Evolutionary conservation across 2,113 vertebrate species (phyloP).

Genomic region (human (Homo sapiens)): GRCh38 chr14:89080001-89080500

Average conservation of each 20-base stretch:
- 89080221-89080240: neutral
- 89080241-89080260: neutral
- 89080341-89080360: neutral
- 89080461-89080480: neutral
- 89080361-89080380: neutral
- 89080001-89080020: neutral
- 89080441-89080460: neutral
- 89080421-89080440: neutral
- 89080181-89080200: neutral
- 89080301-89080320: neutral
- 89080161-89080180: neutral
- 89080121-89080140: neutral
- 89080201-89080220: neutral
- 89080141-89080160: neutral
- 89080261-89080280: neutral
- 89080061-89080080: neutral
- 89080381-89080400: neutral
- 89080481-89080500: neutral
- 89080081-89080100: neutral
- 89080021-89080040: neutral
- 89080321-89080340: neutral
- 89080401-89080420: neutral
- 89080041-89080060: neutral
- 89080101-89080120: neutral
- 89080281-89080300: neutral